Evolutionary conservation across 1,140 invertebrate species (phyloP).

Genomic region (Caenorhabditis inopinata): DNA sequence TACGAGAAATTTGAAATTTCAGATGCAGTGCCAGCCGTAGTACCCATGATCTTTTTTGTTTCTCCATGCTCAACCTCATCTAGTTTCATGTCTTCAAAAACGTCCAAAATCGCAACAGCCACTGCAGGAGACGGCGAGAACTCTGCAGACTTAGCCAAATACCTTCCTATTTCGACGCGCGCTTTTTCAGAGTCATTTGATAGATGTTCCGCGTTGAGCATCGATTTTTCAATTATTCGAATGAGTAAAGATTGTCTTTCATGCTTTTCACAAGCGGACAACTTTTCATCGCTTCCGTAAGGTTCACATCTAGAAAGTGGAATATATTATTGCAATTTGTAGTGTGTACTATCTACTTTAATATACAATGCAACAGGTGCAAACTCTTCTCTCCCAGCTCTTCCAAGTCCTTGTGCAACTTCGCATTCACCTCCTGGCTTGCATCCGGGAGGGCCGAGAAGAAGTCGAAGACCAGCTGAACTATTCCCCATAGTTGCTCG

Average conservation of each 20-base stretch:
- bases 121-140: neutral
- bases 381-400: slow-evolving; percentile 6
- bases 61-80: neutral
- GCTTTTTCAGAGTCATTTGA: neutral
- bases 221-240: neutral
- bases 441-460: neutral
- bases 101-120: neutral
- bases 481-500: neutral
- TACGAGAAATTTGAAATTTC: too few relatives aligned
- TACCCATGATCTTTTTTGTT: neutral
- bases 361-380: neutral
- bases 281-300: neutral
- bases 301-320: neutral
- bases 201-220: neutral
- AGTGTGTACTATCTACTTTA: neutral
- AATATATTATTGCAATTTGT: too few relatives aligned
- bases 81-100: slow-evolving; percentile 4
- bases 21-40: neutral
- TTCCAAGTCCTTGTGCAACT: neutral
- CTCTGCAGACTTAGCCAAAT: neutral
- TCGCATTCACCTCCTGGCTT: neutral
- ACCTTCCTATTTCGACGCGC: neutral
- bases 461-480: neutral
- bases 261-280: neutral
- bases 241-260: neutral